These are phyloP conservation scores for Rhabdornis inornatus DNA, from an alignment of 2,113 vertebrate species.

Conservation along the genomic window DNA sequence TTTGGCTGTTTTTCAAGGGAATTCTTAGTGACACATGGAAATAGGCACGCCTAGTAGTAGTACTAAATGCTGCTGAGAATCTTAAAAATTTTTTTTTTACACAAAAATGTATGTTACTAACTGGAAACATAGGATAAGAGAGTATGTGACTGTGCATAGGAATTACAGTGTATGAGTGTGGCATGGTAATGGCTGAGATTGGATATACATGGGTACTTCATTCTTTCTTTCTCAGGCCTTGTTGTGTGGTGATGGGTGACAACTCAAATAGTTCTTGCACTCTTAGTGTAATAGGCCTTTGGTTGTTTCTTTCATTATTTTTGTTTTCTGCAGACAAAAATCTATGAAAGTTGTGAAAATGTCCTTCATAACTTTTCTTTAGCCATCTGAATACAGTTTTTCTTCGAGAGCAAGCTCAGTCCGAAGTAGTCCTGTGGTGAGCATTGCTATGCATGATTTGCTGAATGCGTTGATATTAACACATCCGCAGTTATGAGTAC, in stretches of 20 bases:
- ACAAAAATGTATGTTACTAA: background rate
- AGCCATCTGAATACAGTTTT: constrained; percentile 93
- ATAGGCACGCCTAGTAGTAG: background rate
- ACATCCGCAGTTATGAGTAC: background rate
- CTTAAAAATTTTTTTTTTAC: background rate
- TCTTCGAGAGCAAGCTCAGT: constrained; percentile 88
- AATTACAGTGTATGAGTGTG: background rate
- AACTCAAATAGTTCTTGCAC: constrained; percentile 79
- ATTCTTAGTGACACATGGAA: background rate
- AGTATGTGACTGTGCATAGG: accelerated
- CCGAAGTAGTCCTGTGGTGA: constrained; percentile 91
- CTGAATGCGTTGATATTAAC: background rate
- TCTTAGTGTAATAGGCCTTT: constrained; percentile 76
- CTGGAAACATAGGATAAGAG: background rate
- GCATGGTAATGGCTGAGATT: background rate
- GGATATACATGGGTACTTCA: background rate
- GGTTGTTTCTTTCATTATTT: background rate
- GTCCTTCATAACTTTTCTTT: constrained; percentile 65
- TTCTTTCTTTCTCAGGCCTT: constrained; percentile 78
- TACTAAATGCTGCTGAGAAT: background rate
- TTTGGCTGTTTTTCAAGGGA: background rate
- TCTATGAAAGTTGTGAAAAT: background rate
- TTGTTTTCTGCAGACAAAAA: background rate
- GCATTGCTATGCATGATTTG: constrained; percentile 55
- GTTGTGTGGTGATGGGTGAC: constrained; percentile 78